These are phyloP conservation scores for Halisarca cf. caerulea DNA, from an alignment of 37 sponge, comb jelly and placozoan genomes.

Conservation along the genomic window DNA sequence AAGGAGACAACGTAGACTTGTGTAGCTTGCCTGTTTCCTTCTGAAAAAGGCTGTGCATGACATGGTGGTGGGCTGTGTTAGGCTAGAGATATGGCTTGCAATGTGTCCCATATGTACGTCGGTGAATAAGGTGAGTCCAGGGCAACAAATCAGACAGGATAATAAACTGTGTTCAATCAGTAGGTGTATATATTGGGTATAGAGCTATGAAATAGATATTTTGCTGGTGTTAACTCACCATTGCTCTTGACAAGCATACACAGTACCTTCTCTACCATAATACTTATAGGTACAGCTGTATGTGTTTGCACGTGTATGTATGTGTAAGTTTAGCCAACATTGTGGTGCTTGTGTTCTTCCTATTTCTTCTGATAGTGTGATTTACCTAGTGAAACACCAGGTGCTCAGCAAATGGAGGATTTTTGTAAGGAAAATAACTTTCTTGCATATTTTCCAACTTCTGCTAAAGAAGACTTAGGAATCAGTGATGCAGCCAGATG, in stretches of 20 bases:
- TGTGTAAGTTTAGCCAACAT: not conserved
- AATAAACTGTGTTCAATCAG: too few relatives aligned
- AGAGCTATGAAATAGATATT: not conserved
- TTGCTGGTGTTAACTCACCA: not conserved
- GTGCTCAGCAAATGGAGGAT: conserved; percentile 82
- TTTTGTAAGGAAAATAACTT: conserved; percentile 94
- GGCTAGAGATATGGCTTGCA: too few relatives aligned
- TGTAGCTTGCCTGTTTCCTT: too few relatives aligned
- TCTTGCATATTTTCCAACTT: conserved; percentile 93
- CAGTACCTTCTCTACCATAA: too few relatives aligned
- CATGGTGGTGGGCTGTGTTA: too few relatives aligned
- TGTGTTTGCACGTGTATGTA: not conserved
- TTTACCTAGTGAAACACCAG: conserved; percentile 86
- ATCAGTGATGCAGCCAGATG: conserved; percentile 94
- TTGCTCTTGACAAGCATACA: too few relatives aligned
- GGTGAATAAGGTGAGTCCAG: too few relatives aligned
- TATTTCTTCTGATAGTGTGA: conserved; percentile 73
- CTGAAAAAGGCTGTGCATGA: too few relatives aligned
- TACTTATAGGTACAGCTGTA: not conserved
- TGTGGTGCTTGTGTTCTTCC: not conserved
- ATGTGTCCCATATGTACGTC: too few relatives aligned
- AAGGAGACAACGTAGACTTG: too few relatives aligned
- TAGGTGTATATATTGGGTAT: not conserved
- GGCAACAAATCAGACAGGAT: too few relatives aligned
- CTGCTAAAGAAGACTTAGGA: conserved; percentile 97